Evolutionary conservation across 2,113 vertebrate species (phyloP).

Genomic region (Centropus unirufus): DNA sequence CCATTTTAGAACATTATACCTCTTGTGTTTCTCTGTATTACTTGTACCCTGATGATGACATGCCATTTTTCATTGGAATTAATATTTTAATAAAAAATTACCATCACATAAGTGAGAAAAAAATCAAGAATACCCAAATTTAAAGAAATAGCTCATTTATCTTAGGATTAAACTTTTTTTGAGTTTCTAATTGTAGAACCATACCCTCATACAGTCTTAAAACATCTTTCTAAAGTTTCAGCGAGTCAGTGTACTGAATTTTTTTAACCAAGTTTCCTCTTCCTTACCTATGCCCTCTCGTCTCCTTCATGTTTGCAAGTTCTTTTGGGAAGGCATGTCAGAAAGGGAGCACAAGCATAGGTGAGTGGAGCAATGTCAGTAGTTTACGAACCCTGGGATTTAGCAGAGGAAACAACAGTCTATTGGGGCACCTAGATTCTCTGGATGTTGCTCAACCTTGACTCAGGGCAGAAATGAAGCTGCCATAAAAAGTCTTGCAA

Average conservation of each 20-base stretch:
- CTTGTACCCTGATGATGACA: neutral
- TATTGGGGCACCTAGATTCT: neutral
- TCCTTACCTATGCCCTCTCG: neutral
- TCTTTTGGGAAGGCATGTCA: neutral
- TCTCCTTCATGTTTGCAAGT: neutral
- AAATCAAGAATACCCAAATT: neutral
- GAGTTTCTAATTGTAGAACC: neutral
- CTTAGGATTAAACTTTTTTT: neutral
- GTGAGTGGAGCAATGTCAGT: neutral
- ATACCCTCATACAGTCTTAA: neutral
- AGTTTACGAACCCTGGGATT: neutral
- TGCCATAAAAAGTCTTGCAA: neutral
- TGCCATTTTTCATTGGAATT: neutral
- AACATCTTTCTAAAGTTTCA: neutral
- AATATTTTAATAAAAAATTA: neutral
- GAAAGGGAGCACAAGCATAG: neutral
- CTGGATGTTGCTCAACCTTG: neutral
- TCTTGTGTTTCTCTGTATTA: neutral
- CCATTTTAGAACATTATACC: neutral
- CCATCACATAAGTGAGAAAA: neutral
- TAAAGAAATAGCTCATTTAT: neutral
- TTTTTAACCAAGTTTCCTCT: neutral
- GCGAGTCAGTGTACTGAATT: neutral
- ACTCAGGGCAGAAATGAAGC: neutral
- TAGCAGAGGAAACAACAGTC: neutral